Conservation (phyloP, 2,797 vertebrate species). For the Sebastolobus alascanus region DNA sequence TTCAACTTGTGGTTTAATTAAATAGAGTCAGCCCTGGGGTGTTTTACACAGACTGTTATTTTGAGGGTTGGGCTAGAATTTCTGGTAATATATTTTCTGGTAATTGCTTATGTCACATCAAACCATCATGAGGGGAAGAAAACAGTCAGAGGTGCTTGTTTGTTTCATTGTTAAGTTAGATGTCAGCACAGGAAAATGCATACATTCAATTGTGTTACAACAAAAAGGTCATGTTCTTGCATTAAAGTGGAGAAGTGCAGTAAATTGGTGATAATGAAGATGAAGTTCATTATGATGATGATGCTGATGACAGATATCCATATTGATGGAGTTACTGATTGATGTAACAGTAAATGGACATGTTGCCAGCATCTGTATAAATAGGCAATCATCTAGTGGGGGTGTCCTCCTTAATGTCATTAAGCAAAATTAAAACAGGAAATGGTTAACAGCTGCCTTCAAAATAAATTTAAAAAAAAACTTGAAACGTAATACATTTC, state of each 20-base stretch:
- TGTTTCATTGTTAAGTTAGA: background rate
- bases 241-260: background rate
- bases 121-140: background rate
- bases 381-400: slow-evolving; percentile 27
- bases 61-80: background rate
- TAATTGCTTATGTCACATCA: background rate
- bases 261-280: too few species aligned
- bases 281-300: background rate
- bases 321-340: background rate
- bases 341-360: background rate
- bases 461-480: slow-evolving; percentile 44
- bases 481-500: fast-evolving
- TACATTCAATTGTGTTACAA: too few species aligned
- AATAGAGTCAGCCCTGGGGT: background rate
- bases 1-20: background rate
- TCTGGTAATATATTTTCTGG: background rate
- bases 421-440: background rate
- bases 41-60: background rate
- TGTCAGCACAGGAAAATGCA: background rate
- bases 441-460: background rate
- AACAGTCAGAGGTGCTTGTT: background rate
- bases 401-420: slow-evolving; percentile 14
- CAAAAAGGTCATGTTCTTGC: too few species aligned
- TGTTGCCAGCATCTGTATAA: slow-evolving; percentile 34
- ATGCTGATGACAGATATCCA: background rate